These are phyloP conservation scores for Tyto alba DNA, from an alignment of 2,113 vertebrate genomes.

Conservation along the genomic window DNA sequence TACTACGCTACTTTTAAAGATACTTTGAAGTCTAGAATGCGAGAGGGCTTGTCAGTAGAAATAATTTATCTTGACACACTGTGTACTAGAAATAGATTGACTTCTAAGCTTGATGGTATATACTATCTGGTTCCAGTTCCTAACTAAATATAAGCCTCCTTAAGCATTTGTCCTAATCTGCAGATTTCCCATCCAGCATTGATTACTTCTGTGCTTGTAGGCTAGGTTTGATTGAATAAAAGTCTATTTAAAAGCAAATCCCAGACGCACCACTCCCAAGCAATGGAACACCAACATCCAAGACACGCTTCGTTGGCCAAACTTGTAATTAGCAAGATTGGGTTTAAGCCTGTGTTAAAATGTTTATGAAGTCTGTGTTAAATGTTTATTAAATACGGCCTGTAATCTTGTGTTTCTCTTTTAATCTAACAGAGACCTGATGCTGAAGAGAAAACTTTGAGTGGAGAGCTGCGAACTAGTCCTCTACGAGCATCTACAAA, in stretches of 20 bases:
- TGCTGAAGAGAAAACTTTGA: conserved; percentile 81
- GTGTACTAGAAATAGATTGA: conserved; percentile 30
- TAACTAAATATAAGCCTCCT: conserved; percentile 34
- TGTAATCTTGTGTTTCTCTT: not conserved
- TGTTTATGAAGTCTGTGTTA: not conserved
- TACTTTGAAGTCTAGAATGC: not conserved
- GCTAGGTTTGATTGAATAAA: not conserved
- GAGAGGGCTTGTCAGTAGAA: not conserved
- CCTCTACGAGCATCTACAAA: conserved; percentile 84
- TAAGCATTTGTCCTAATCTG: conserved; percentile 17
- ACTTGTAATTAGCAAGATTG: not conserved
- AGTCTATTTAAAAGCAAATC: not conserved
- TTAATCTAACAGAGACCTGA: conserved; percentile 80
- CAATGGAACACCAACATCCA: not conserved
- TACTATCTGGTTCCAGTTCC: not conserved
- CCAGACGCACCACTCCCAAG: not conserved
- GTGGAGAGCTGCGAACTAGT: conserved; percentile 83
- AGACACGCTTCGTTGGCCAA: not conserved
- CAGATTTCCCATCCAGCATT: not conserved
- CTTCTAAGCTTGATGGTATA: conserved; percentile 18
- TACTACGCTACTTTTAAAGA: not conserved
- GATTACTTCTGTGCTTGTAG: not conserved
- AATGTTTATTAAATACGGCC: not conserved
- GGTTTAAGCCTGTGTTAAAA: not conserved
- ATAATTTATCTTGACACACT: not conserved